Base-by-base conservation (phyloP, 2,113 vertebrate species). In the Rhadina sibilatrix region DNA sequence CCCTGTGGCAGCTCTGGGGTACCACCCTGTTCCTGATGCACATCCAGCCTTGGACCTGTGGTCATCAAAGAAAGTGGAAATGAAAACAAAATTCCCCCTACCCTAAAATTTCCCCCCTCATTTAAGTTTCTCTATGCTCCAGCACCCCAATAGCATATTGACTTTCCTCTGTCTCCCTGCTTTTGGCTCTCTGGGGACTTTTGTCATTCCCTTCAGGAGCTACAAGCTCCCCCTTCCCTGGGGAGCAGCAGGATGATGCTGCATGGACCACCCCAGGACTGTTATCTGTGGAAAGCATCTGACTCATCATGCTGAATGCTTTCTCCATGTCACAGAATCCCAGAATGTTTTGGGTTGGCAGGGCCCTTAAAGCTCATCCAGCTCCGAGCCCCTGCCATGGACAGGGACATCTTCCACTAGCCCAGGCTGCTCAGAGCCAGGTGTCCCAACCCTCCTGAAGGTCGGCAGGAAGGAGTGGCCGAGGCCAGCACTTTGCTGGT, bases 261-360 rank as follows among this genome's bases (percentile, higher is more conserved):
- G 42, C 44, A 33, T 2, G 38, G 21, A 23, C 33, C 50, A 3
- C 17, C 40, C 24, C 6, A 24, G 33, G 44, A 17, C 37, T 61
- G n/a, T 24, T 50, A 15, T 68, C 54, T 40, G 35, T 23, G 5
- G 46, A 30, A 50, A 42, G 35, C 28, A 4, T 37, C 60, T 0
- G 0, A 1, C 25, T 61, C 7, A 3, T 66, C 5, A 2, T 13
- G n/a, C 50, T 2, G 3, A n/a, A 2, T 3, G 5, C 25, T 63
- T 59, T 69, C 68, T 46, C 37, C 3, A 0, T 8, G 3, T 11
- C 61, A 38, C 6, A 63, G 42, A 63, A 44, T n/a, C 63, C 24
- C 70, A 50, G 44, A 52, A 12, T 11, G 33, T 23, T 46, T 50
- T n/a, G 70, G 37, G 4, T 46, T n/a, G 33, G 35, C 66, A 38